These are phyloP conservation scores for Kuschelorhynchus macadamiae DNA, from an alignment of 2,888 invertebrate species.

Conservation along the genomic window DNA sequence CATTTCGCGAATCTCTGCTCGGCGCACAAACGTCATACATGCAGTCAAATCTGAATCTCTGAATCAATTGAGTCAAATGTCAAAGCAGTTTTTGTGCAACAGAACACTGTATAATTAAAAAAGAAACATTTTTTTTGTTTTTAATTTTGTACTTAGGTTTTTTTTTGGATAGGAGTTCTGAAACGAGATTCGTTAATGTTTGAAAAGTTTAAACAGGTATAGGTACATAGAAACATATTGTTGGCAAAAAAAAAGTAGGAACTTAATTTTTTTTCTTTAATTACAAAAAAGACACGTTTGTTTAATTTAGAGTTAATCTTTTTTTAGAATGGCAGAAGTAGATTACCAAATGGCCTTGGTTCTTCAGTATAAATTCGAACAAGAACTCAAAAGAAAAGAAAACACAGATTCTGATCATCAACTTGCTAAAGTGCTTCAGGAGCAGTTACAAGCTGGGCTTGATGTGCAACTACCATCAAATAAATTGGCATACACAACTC, in stretches of 20 bases:
- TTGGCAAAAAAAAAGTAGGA: no score
- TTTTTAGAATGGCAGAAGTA: slow-evolving; percentile 56
- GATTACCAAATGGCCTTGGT: slow-evolving; percentile 64
- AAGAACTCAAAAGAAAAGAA: slow-evolving; percentile 52
- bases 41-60: no score
- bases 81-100: no score
- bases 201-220: background rate
- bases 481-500: slow-evolving; percentile 57
- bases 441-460: slow-evolving; percentile 61
- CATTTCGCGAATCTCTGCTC: no score
- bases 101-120: no score
- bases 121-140: no score
- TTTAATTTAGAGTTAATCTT: background rate
- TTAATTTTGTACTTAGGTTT: no score
- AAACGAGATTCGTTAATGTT: background rate
- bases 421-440: slow-evolving; percentile 59
- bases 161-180: no score
- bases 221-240: no score
- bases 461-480: slow-evolving; percentile 57
- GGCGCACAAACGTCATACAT: no score
- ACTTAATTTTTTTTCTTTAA: no score
- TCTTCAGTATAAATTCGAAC: slow-evolving; percentile 62
- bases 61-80: no score
- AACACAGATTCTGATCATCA: slow-evolving; percentile 52
- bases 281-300: background rate